Percentiles rank a stretch among this genome's conserved stretches.
Conservation (phyloP, 2,113 vertebrate genomes). For the Callipepla squamata region DNA sequence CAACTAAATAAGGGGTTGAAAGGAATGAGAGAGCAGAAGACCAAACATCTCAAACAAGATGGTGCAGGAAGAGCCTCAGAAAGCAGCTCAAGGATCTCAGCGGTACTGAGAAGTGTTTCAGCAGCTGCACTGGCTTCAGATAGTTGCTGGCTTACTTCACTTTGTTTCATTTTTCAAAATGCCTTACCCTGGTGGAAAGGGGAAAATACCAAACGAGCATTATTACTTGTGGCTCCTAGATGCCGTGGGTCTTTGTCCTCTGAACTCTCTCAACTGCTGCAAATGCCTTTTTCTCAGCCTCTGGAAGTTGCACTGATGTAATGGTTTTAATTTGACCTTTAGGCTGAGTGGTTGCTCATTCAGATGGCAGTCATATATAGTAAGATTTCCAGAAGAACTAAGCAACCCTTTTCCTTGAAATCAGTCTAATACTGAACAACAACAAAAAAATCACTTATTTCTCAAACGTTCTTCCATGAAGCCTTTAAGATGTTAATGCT, state of each 20-base stretch:
- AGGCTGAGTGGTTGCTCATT: background rate
- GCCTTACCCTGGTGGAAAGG: background rate
- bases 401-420: background rate
- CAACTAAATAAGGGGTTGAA: background rate
- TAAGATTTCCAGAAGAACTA: background rate
- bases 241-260: background rate
- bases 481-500: background rate
- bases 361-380: background rate
- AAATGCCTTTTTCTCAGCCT: background rate
- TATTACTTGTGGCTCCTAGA: background rate
- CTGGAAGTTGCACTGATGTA: background rate
- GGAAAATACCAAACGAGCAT: background rate
- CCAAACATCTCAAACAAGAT: background rate
- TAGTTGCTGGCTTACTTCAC: background rate
- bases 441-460: background rate
- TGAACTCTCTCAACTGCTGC: background rate
- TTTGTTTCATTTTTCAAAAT: background rate
- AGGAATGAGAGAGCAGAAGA: background rate
- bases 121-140: background rate
- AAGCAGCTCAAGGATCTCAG: background rate
- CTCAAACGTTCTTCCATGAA: background rate
- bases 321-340: background rate
- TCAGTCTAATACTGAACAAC: background rate
- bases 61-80: background rate
- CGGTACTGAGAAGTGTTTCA: background rate